These are phyloP conservation scores for Byasa hedistus DNA, from an alignment of 2,888 invertebrate genomes.

Conservation along the genomic window DNA sequence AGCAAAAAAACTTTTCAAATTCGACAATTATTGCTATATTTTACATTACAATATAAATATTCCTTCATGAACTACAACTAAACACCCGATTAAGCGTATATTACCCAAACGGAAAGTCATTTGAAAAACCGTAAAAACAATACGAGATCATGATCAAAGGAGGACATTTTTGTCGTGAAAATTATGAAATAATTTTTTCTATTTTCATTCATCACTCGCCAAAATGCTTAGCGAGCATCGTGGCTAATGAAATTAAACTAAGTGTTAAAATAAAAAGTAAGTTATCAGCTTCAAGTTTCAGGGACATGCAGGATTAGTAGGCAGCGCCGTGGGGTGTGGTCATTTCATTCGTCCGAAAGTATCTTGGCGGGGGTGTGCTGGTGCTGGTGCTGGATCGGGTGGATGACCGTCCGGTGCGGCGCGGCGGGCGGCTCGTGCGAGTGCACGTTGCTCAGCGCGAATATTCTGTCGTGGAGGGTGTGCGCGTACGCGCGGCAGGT, in stretches of 20 bases:
- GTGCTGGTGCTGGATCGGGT: conserved; percentile 43
- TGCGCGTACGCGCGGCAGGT: conserved; percentile 77
- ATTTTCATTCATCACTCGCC: neutral
- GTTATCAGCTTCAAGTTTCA: neutral
- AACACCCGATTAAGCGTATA: neutral
- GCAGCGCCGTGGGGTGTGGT: neutral
- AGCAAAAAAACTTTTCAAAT: conserved; percentile 2
- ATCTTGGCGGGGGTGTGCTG: conserved; percentile 62
- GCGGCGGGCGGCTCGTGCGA: conserved; percentile 68
- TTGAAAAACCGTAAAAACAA: neutral
- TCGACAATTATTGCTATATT: conserved; percentile 33
- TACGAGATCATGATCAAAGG: neutral
- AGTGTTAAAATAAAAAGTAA: neutral
- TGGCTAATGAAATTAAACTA: neutral
- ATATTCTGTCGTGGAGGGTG: conserved; percentile 73
- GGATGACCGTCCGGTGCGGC: conserved; percentile 38
- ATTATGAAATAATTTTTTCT: neutral
- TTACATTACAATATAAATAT: conserved; percentile 2
- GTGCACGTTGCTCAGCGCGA: conserved; percentile 74
- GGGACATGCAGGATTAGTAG: neutral
- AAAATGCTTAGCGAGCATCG: neutral
- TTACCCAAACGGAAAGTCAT: neutral
- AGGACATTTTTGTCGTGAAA: neutral
- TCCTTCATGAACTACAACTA: neutral
- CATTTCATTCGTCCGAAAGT: conserved; percentile 55